These are phyloP conservation scores for Artemia franciscana DNA, from an alignment of 1,140 invertebrate species.

Conservation along the genomic window DNA sequence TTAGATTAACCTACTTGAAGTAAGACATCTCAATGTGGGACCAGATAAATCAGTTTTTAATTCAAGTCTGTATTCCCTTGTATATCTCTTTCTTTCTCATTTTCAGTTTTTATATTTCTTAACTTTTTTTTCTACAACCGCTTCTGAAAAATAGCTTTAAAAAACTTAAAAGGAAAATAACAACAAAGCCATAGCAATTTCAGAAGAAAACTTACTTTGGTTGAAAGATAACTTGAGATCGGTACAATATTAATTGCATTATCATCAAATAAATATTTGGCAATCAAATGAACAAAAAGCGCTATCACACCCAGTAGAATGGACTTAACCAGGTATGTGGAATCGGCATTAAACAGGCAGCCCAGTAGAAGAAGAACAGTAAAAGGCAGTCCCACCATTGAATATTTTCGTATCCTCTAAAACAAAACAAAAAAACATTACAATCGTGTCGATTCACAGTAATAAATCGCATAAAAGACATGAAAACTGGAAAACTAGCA, in stretches of 20 bases:
- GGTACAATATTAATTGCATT: not conserved
- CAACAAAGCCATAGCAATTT: not conserved
- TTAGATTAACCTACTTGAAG: no score
- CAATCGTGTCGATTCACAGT: no score
- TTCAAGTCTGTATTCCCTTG: no score
- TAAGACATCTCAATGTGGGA: no score
- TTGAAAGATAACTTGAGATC: not conserved
- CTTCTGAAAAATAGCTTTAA: not conserved
- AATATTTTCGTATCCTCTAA: not conserved
- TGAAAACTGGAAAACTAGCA: no score
- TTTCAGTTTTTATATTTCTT: no score
- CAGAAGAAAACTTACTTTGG: not conserved
- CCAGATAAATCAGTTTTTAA: no score
- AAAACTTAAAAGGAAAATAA: not conserved
- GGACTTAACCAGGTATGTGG: not conserved
- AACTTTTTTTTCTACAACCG: no score
- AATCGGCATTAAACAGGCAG: not conserved
- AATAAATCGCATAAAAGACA: no score
- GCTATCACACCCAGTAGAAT: not conserved
- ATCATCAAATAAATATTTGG: not conserved
- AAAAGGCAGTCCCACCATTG: not conserved
- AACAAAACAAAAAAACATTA: no score
- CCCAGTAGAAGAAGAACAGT: not conserved
- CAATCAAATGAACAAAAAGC: not conserved
- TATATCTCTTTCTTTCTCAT: no score